phyloP scores from a whole-genome alignment of 2,888 invertebrate genomes.

The Crocallis elinguaria region DNA sequence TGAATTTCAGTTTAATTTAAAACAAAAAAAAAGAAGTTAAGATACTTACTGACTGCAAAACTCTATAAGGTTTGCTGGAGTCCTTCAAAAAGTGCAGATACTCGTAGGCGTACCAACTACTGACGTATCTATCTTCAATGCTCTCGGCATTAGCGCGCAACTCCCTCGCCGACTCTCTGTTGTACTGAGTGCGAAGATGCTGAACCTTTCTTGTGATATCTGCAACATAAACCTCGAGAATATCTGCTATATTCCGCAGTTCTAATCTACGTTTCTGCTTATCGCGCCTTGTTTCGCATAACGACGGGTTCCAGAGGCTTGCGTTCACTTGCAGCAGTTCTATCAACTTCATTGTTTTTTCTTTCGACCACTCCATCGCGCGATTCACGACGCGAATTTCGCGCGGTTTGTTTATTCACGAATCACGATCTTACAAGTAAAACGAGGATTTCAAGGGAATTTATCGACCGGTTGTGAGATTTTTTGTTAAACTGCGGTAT shows the following conservation, averaged over 20 bases:
- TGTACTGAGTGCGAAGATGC: slow-evolving; percentile 86
- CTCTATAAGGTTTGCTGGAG: slow-evolving; percentile 76
- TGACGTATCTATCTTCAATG: slow-evolving; percentile 80
- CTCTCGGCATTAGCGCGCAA: slow-evolving; percentile 77
- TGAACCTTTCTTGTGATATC: slow-evolving; percentile 86
- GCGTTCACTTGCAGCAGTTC: slow-evolving; percentile 75
- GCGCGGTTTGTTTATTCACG: slow-evolving; percentile 41
- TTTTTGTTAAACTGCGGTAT: slow-evolving; percentile 39
- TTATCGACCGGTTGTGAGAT: slow-evolving; percentile 61
- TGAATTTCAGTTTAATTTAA: too few species aligned
- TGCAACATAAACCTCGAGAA: slow-evolving; percentile 65
- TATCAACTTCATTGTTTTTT: slow-evolving; percentile 75
- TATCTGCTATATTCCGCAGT: slow-evolving; percentile 67
- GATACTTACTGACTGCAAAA: slow-evolving; percentile 65
- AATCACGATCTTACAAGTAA: background rate
- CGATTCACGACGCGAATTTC: too few species aligned
- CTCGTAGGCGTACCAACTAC: slow-evolving; percentile 84
- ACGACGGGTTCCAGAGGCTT: slow-evolving; percentile 72
- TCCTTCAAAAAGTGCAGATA: slow-evolving; percentile 85
- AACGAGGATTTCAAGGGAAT: slow-evolving; percentile 44
- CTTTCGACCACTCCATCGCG: slow-evolving; percentile 81
- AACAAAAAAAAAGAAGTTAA: too few species aligned
- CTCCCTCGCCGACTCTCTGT: slow-evolving; percentile 84
- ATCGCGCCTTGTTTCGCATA: slow-evolving; percentile 72
- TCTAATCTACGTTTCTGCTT: slow-evolving; percentile 78